Conservation (phyloP, 1,140 invertebrate species). For the Oncopodura yosiiana region DNA sequence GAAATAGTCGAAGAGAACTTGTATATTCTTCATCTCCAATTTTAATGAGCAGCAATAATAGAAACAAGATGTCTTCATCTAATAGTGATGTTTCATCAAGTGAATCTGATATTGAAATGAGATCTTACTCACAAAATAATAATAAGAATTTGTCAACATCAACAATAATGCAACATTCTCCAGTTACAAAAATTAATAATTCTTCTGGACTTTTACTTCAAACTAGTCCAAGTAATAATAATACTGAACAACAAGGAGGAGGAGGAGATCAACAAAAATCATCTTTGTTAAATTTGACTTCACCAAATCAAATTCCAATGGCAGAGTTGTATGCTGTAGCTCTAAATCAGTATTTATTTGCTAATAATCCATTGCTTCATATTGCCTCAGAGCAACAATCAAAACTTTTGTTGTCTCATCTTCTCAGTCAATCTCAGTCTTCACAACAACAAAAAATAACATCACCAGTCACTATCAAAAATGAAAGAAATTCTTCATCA, state of each 20-base stretch:
- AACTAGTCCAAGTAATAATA: not conserved
- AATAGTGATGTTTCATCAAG: too few species aligned
- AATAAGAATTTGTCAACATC: too few species aligned
- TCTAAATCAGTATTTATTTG: constrained; percentile 21
- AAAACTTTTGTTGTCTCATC: constrained; percentile 6
- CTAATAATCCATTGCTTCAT: constrained; percentile 15
- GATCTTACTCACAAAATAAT: too few species aligned
- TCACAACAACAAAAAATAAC: not conserved
- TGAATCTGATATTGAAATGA: too few species aligned
- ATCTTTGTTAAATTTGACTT: not conserved
- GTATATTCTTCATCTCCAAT: too few species aligned
- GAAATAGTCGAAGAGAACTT: too few species aligned
- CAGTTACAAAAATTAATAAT: too few species aligned
- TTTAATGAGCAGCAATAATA: too few species aligned
- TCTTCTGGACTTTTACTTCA: too few species aligned
- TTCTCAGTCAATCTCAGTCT: not conserved
- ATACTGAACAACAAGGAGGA: not conserved
- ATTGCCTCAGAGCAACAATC: constrained; percentile 18
- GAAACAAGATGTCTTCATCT: too few species aligned
- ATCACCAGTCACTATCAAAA: constrained; percentile 27
- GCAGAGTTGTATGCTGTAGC: constrained; percentile 9
- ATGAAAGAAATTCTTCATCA: constrained; percentile 24
- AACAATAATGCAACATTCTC: too few species aligned
- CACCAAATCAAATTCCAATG: not conserved
- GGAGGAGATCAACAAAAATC: not conserved